Base-by-base conservation (phyloP, 2,888 invertebrate genomes). In the Hydrotaea diabolus region DNA sequence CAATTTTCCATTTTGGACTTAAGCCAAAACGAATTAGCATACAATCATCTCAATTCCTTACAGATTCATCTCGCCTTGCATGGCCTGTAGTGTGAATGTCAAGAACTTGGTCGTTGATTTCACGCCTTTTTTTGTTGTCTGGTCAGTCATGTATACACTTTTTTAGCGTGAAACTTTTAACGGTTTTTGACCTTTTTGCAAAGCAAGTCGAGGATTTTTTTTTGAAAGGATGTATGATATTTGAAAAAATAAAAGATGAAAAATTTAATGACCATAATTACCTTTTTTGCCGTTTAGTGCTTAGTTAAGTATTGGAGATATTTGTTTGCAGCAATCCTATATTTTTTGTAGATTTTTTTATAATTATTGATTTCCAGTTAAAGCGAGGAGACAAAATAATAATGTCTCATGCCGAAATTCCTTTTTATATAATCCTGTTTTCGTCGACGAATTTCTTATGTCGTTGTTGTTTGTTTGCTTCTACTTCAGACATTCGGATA, bases 101-200 rank as follows among this genome's bases (percentile, higher is more conserved):
- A 49, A 49, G 62, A 19, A 46, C 31, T 72, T 78, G 21, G 62
- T 21, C 8, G 19, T 72, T 17, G 62, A 26, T 46, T 13, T 17
- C 15, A 9, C 9, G 15, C 9, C 19, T 43, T 59, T n/a, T n/a
- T n/a, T 59, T 31, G 4, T 36, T n/a, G n/a, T 43, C 57, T 13
- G 21, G 36, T 55, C 39, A 66, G 2, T 49, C 49, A 15, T 5
- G 13, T 1, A 49, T 2, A 49, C 1, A n/a, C n/a, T n/a, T 74
- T 77, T 46, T 46, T 72, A 21, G 21, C 59, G 77, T 36, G 49
- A 49, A 53, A 36, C 8, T 66, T 66, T 77, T 77, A 23, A 77
- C 36, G 69, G 69, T 77, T 69, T 77, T 57, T 77, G 77, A 77
- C 66, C 69, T 69, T 77, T 57, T 55, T 17, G 0, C 13, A 15